Conservation (phyloP, 64 coral and sea anemone genomes). For the Dendronephthya gigantea region DNA sequence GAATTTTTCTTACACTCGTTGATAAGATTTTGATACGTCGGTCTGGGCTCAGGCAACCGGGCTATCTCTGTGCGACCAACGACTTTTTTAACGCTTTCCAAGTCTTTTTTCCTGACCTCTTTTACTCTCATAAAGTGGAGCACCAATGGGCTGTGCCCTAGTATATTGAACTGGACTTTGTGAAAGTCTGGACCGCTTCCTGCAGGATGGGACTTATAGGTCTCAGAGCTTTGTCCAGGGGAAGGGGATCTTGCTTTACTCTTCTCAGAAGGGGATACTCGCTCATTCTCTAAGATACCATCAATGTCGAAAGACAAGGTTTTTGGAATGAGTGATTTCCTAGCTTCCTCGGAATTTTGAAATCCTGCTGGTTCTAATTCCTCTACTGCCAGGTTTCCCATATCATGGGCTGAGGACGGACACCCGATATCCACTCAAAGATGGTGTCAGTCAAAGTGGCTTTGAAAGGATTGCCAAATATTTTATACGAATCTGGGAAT, state of each 20-base stretch:
- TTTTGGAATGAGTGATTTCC: background rate
- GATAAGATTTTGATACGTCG: background rate
- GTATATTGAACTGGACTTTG: slow-evolving; percentile 73
- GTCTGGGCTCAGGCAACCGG: slow-evolving; percentile 25
- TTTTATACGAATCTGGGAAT: slow-evolving; percentile 73
- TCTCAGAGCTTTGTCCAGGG: background rate
- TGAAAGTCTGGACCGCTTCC: slow-evolving; percentile 69
- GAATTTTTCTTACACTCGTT: background rate
- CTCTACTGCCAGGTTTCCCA: slow-evolving; percentile 81
- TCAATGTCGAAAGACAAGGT: background rate
- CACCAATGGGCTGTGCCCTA: slow-evolving; percentile 77
- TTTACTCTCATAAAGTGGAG: slow-evolving; percentile 65
- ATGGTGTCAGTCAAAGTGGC: slow-evolving; percentile 49
- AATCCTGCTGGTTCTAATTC: slow-evolving; percentile 70
- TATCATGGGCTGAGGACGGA: slow-evolving; percentile 51
- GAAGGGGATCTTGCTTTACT: background rate
- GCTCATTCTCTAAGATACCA: background rate
- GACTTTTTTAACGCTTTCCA: slow-evolving; percentile 37
- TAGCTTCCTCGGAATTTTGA: slow-evolving; percentile 63
- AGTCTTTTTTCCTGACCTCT: slow-evolving; percentile 42
- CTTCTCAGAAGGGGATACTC: background rate
- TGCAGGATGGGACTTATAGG: slow-evolving; percentile 59
- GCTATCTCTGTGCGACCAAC: slow-evolving; percentile 67
- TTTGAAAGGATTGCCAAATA: slow-evolving; percentile 85
- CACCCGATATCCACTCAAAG: slow-evolving; percentile 80